A percentile compares a stretch with the other conserved stretches of the same genome.
Conservation (phyloP, 2,797 vertebrate species). For the Tarsius wallacei region DNA sequence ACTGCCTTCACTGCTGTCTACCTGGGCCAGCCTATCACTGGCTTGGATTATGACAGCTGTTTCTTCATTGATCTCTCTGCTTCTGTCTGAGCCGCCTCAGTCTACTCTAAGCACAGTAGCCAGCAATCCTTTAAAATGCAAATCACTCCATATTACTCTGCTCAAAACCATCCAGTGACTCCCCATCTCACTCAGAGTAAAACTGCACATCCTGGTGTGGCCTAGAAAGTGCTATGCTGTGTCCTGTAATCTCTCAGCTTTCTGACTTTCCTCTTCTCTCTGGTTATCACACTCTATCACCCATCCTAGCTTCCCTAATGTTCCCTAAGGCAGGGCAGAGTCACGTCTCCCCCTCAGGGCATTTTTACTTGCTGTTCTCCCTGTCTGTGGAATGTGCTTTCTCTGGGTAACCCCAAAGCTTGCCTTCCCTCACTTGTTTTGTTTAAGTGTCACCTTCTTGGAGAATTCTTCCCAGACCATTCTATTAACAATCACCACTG, state of each 20-base stretch:
- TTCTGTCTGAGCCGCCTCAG: background rate
- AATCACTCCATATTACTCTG: background rate
- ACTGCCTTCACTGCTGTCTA: background rate
- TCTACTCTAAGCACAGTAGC: background rate
- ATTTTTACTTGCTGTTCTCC: constrained; percentile 17
- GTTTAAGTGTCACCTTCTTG: background rate
- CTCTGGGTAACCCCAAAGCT: background rate
- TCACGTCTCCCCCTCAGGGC: background rate
- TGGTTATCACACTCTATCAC: background rate
- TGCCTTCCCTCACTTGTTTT: background rate
- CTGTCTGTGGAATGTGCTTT: background rate
- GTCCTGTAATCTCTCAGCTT: background rate
- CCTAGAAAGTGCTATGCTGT: background rate
- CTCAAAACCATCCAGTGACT: background rate
- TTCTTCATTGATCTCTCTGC: background rate
- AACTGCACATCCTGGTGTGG: background rate
- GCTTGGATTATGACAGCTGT: background rate
- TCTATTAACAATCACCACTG: background rate
- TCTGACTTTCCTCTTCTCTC: background rate
- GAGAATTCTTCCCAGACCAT: background rate
- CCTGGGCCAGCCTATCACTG: background rate
- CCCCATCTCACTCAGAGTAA: constrained; percentile 1
- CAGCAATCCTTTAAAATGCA: constrained; percentile 14
- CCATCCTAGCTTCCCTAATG: background rate
- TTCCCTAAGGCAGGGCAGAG: constrained; percentile 12